Evolutionary conservation across 2,113 vertebrate species (phyloP).

Genomic region (Chaetura pelagica): DNA sequence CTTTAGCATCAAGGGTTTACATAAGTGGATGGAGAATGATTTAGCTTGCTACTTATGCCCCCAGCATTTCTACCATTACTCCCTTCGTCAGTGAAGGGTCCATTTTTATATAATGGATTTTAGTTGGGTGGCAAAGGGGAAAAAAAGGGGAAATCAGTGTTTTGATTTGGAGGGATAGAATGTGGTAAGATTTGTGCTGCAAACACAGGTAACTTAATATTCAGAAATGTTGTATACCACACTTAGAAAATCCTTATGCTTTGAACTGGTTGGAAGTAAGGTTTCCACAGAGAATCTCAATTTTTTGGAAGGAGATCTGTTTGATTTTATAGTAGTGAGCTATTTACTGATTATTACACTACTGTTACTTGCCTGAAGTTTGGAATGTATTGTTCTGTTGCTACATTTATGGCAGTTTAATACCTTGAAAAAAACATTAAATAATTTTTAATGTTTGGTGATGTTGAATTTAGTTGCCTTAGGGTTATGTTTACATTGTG

Average conservation of each 20-base stretch:
- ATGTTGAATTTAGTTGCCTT: not conserved
- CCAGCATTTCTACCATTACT: not conserved
- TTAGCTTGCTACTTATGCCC: not conserved
- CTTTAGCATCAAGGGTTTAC: not conserved
- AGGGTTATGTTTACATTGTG: not conserved
- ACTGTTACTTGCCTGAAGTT: not conserved
- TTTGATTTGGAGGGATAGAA: not conserved
- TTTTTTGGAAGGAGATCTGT: not conserved
- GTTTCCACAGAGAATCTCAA: not conserved
- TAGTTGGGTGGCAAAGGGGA: not conserved
- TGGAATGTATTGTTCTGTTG: not conserved
- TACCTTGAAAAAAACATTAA: not conserved
- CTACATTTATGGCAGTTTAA: not conserved
- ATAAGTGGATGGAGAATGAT: not conserved
- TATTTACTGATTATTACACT: not conserved
- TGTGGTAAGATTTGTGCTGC: not conserved
- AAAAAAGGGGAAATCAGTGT: not conserved
- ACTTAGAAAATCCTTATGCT: not conserved
- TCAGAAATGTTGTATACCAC: not conserved
- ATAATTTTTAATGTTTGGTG: not conserved
- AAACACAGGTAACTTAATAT: not conserved
- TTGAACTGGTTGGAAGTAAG: not conserved
- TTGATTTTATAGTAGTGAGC: not conserved
- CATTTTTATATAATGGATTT: not conserved
- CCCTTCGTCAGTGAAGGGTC: not conserved